Evolutionary conservation across 2,797 vertebrate genomes (phyloP).

Genomic region (Bufotes viridis): DNA sequence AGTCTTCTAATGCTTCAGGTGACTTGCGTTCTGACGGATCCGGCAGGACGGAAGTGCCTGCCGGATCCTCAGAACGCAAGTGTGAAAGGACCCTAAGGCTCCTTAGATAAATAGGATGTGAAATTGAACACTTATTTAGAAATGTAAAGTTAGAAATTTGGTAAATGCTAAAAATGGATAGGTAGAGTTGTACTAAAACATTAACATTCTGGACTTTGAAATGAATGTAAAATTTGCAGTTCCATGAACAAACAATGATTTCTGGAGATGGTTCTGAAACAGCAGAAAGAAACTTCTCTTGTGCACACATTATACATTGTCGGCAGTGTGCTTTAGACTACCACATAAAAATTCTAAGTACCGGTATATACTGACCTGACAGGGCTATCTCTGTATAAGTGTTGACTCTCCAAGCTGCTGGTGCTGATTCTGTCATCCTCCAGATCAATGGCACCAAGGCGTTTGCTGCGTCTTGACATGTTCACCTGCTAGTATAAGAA

Average conservation of each 20-base stretch:
- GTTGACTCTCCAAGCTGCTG: constrained; percentile 64
- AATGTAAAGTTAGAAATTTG: not conserved
- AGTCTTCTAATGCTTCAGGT: no score
- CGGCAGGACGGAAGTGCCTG: no score
- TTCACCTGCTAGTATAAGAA: not conserved
- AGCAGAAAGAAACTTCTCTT: not conserved
- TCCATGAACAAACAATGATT: not conserved
- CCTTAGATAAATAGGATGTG: not conserved
- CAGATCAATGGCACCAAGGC: constrained; percentile 68
- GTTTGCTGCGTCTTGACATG: constrained; percentile 80
- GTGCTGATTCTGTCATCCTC: constrained; percentile 70
- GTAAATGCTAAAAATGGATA: not conserved
- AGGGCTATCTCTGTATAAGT: constrained; percentile 42
- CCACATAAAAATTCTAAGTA: not conserved
- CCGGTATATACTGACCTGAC: constrained; percentile 35
- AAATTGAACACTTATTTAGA: not conserved
- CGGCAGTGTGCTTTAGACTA: not conserved
- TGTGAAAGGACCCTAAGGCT: no score
- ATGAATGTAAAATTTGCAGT: not conserved
- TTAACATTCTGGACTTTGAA: no score
- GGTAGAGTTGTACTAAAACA: not conserved
- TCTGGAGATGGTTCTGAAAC: not conserved
- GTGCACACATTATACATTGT: not conserved
- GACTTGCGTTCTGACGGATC: no score
- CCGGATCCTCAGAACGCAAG: no score